Base-by-base conservation (phyloP, 2,888 invertebrate species). In the Brenthis hecate region DNA sequence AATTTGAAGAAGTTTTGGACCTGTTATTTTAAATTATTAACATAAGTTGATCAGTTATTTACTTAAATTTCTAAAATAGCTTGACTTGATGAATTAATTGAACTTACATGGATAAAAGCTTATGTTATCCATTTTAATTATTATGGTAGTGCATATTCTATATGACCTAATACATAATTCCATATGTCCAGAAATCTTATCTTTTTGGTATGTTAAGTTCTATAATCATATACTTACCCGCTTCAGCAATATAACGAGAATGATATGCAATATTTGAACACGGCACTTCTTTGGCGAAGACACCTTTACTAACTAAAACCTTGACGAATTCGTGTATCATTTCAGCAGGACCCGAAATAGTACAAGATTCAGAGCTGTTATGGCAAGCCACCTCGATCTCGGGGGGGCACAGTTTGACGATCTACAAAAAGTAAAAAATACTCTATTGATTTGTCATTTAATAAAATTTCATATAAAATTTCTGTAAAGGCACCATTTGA, bases 201-300 rank as follows among this genome's bases (percentile, higher is more conserved):
- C 5, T 4, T n/a, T 51, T 51, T 51, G 28, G 28, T 51, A n/a
- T 16, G 16, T 51, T 51, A 36, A 36, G 36, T 6, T 2, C 2
- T 36, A 36, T 43, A 28, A 28, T 11, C 11, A 11, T 32, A 64
- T 58, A 32, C 61, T 75, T 75, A 86, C 92, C 94, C 66, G 95
- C 95, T 65, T 94, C 92, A 1, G 94, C 93, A 76, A 98, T 97
- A 77, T 97, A 97, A 51, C 95, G 94, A 56, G 97, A 97, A 82
- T 98, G 98, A 81, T 98, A 98, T 0, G 98, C 97, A 72, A 98
- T 97, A 77, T 97, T 97, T 19, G 97, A 95, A 73, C 97, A 96
- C 1, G 88, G 87, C 1, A 91, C 91, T 76, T 90, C 90, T 56
- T 85, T 90, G 0, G 89, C 91, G 56, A 91, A 91, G 13, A 89